Evolutionary conservation across 2,888 invertebrate genomes (phyloP).

Genomic region (Alviniconcha strummeri): DNA sequence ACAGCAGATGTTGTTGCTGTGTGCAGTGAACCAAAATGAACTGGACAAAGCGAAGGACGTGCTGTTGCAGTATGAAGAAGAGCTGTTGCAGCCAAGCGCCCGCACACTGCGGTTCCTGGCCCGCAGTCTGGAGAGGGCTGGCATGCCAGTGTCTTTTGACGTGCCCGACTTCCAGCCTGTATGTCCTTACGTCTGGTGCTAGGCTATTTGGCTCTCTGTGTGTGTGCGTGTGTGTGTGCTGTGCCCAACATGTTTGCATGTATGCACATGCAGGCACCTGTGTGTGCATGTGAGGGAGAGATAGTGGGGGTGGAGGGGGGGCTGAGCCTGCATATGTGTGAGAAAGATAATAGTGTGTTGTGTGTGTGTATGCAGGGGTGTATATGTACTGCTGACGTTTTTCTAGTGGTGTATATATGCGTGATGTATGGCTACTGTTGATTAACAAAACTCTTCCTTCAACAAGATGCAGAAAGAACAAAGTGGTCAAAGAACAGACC

Average conservation of each 20-base stretch:
- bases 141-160: slow-evolving; percentile 25
- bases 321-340: not conserved
- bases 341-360: too few relatives aligned
- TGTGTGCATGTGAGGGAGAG: not conserved
- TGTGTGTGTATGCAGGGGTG: too few relatives aligned
- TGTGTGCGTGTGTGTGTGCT: slow-evolving; percentile 16
- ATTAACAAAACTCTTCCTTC: too few relatives aligned
- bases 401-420: too few relatives aligned
- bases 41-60: slow-evolving; percentile 24
- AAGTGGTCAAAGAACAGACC: not conserved
- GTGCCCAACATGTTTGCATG: not conserved
- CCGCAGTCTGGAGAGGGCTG: not conserved
- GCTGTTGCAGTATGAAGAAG: slow-evolving; percentile 28
- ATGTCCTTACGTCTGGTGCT: too few relatives aligned
- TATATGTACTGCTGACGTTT: too few relatives aligned
- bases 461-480: not conserved
- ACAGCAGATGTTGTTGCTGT: not conserved
- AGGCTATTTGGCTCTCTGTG: not conserved
- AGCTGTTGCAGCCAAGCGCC: slow-evolving; percentile 24
- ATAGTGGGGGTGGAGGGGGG: not conserved
- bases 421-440: too few relatives aligned
- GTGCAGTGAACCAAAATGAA: slow-evolving; percentile 23
- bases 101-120: slow-evolving; percentile 31
- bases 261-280: not conserved
- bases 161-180: slow-evolving; percentile 18